Percentiles rank a stretch among this genome's conserved stretches.
These are phyloP conservation scores for Scaptomyza polygonia DNA, from an alignment of 2,888 invertebrate genomes.

Conservation along the genomic window DNA sequence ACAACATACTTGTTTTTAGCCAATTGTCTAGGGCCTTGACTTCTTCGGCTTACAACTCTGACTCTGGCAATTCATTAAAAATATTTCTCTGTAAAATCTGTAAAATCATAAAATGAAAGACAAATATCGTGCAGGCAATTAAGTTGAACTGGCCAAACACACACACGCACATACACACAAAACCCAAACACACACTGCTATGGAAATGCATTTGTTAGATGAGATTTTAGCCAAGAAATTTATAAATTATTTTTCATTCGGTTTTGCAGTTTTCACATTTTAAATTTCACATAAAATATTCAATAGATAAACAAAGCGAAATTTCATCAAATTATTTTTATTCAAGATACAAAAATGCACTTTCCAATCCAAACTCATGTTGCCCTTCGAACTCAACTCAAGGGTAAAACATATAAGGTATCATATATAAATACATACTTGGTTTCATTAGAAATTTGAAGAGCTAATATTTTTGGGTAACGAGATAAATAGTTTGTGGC, in stretches of 20 bases:
- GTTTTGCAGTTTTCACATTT: not conserved
- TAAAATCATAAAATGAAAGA: slow-evolving; percentile 55
- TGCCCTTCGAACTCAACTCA: slow-evolving; percentile 31
- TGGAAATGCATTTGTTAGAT: slow-evolving; percentile 27
- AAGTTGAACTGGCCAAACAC: slow-evolving; percentile 44
- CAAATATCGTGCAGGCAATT: slow-evolving; percentile 62
- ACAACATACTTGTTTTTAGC: slow-evolving; percentile 21
- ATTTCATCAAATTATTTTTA: not conserved
- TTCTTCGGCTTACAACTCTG: slow-evolving; percentile 8
- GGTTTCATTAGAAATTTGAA: slow-evolving; percentile 7
- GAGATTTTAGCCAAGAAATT: slow-evolving; percentile 17
- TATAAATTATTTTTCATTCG: slow-evolving; percentile 17
- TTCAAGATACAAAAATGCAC: not conserved
- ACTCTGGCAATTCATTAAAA: slow-evolving; percentile 51
- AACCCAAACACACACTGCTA: too few relatives aligned
- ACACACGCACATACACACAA: slow-evolving; percentile 11
- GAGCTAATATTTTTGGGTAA: slow-evolving; percentile 5
- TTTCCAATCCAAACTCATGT: not conserved
- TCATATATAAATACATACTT: slow-evolving; percentile 19
- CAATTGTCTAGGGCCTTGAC: slow-evolving; percentile 36
- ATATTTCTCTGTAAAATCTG: slow-evolving; percentile 48
- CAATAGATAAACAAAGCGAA: not conserved
- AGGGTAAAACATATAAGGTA: slow-evolving; percentile 15
- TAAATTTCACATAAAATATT: slow-evolving; percentile 34
- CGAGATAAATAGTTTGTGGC: too few relatives aligned